phyloP scores from a whole-genome alignment of 1,140 invertebrate genomes.

The Ganaspis sp. region DNA sequence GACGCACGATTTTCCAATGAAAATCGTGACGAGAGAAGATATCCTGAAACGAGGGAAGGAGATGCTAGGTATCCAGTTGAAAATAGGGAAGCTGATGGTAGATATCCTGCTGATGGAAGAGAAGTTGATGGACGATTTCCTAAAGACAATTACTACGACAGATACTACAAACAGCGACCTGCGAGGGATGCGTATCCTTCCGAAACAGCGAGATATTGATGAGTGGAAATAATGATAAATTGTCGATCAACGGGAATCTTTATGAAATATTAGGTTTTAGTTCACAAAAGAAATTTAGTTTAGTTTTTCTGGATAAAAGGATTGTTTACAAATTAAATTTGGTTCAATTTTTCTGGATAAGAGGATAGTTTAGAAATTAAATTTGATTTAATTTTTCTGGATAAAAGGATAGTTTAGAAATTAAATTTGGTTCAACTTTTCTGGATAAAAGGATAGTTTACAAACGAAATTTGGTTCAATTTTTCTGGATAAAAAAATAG shows the following conservation, averaged over 20 bases:
- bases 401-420: not conserved
- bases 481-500: too few relatives aligned
- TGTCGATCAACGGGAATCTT: constrained; percentile 56
- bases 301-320: not conserved
- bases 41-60: constrained; percentile 55
- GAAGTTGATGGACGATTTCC: constrained; percentile 63
- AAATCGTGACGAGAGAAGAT: constrained; percentile 53
- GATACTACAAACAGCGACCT: constrained; percentile 73
- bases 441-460: not conserved
- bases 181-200: constrained; percentile 71
- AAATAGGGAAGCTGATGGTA: constrained; percentile 49
- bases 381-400: not conserved
- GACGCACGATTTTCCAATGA: constrained; percentile 48
- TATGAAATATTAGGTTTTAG: not conserved
- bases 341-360: not conserved
- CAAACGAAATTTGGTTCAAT: too few relatives aligned
- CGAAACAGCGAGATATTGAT: constrained; percentile 72
- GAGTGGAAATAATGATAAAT: constrained; percentile 40
- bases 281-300: not conserved
- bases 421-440: not conserved
- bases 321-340: not conserved
- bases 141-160: constrained; percentile 75
- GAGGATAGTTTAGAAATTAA: not conserved
- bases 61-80: constrained; percentile 57
- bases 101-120: constrained; percentile 48